Evolutionary conservation across 1,140 invertebrate species (phyloP), one percentile per base, ranked within the genome.

Genomic region (Stenopsyche tienmushanensis): DNA sequence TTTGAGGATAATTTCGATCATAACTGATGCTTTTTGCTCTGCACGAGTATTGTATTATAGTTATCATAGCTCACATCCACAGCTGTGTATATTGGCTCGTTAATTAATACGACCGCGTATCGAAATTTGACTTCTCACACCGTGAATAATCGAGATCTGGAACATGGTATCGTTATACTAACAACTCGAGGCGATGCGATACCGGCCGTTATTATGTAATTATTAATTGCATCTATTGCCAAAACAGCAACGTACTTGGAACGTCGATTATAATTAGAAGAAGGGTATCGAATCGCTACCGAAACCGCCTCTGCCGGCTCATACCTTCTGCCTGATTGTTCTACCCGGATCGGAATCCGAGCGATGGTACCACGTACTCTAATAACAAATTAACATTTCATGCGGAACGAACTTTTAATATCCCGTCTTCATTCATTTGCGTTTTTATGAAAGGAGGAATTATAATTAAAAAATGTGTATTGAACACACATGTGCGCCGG

Each of bases 341-440:
- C 20, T 47, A 47, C 44, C 8, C 7, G 44, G 10, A 7, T 18
- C 44, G 34, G 34, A n/a, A n/a, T 7, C 44, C 44, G 18, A 47
- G 5, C 17, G 3, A 7, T 47, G 8, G 18, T 7, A 20, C 10
- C 18, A 7, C 18, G 10, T 47, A 47, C 18, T 15, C 44, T 15
- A 7, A 15, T 15, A 15, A 47, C 18, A 47, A 47, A 58, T 20
- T 42, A 26, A 44, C 55, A 41, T 21, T 44, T 45, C 21, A 45
- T 58, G 55, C 55, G 55, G 55, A 58, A 58, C 55, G 55, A 58
- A 58, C 39, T 58, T 23, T 44, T 58, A 58, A 58, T 58, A 58
- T 18, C 52, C 23, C 8, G 18, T 52, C 23, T 52, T 9, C 39
- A 42, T 57, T 47, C 44, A 20, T 47, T 13, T 15, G 44, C 44